These are phyloP conservation scores for human DNA, from an alignment of 2,113 vertebrate genomes.

Conservation along the genomic window GRCh38 chr5:172363501-172364000, in stretches of 20 bases:
- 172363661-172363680: neutral
- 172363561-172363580: neutral
- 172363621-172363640: neutral
- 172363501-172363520: neutral
- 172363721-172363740: neutral
- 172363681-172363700: neutral
- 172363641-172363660: accelerated
- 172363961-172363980: neutral
- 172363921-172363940: neutral
- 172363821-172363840: neutral
- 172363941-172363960: neutral
- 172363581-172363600: neutral
- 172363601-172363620: neutral
- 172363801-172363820: neutral
- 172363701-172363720: neutral
- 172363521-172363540: neutral
- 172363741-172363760: neutral
- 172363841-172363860: neutral
- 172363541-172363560: neutral
- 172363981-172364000: neutral
- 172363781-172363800: neutral
- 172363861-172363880: neutral
- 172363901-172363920: neutral
- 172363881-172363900: neutral
- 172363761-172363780: neutral